phyloP scores from a whole-genome alignment of 2,797 vertebrate genomes.

The Enteromius fasciolatus region DNA sequence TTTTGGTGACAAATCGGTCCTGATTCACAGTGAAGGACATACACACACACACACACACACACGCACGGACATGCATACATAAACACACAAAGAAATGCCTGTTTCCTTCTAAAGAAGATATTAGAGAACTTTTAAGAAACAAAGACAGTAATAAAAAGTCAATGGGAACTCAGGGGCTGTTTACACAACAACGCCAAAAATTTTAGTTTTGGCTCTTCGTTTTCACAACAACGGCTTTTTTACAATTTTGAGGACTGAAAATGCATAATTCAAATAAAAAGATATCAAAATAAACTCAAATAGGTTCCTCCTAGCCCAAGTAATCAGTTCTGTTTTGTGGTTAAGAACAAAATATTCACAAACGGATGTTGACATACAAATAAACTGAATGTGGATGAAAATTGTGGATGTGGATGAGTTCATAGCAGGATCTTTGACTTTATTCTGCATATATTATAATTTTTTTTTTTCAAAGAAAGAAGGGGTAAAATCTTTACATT shows the following conservation, averaged over 20 bases:
- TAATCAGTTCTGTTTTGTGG: not conserved
- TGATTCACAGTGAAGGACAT: constrained; percentile 61
- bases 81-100: constrained; percentile 58
- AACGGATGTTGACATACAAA: not conserved
- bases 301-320: not conserved
- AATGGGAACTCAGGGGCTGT: too few species aligned
- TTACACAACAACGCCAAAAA: too few species aligned
- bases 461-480: not conserved
- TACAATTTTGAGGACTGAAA: not conserved
- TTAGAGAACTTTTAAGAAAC: not conserved
- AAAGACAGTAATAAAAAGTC: not conserved
- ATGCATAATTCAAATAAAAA: too few species aligned
- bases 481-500: not conserved
- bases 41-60: constrained; percentile 45
- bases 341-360: not conserved
- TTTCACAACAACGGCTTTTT: too few species aligned
- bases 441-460: not conserved
- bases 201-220: too few species aligned
- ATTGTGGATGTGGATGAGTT: not conserved
- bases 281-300: constrained; percentile 1
- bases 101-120: constrained; percentile 28
- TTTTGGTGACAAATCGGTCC: constrained; percentile 77
- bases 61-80: constrained; percentile 18
- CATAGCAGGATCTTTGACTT: not conserved
- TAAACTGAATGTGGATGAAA: not conserved